Percentiles rank a stretch among this genome's conserved stretches.
Evolutionary conservation across 2,797 vertebrate species (phyloP).

Genomic region (Danionella dracula): DNA sequence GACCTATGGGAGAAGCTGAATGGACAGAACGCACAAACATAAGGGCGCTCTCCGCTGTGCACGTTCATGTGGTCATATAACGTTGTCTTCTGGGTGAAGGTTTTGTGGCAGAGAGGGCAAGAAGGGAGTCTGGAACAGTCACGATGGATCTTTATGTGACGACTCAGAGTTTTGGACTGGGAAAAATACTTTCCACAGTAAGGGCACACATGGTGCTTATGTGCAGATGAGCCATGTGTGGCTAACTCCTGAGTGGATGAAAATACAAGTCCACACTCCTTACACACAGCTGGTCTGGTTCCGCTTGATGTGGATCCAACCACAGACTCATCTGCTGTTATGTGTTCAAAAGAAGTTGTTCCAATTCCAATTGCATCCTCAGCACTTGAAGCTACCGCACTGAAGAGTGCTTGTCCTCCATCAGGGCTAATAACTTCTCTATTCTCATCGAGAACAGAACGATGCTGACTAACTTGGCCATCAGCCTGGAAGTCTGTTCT

Average conservation of each 20-base stretch:
- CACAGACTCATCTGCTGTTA: constrained; percentile 69
- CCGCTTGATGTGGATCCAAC: constrained; percentile 74
- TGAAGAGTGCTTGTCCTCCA: constrained; percentile 49
- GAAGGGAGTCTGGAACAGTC: constrained; percentile 79
- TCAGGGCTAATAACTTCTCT: constrained; percentile 51
- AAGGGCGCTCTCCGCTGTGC: constrained; percentile 87
- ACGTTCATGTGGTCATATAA: constrained; percentile 96
- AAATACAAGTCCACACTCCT: constrained; percentile 84
- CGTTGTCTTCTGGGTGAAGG: constrained; percentile 92
- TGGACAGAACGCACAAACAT: constrained; percentile 88
- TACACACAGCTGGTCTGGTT: constrained; percentile 73
- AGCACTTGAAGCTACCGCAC: constrained; percentile 49
- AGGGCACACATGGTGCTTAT: constrained; percentile 86
- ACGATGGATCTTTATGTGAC: constrained; percentile 89
- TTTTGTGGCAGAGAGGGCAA: constrained; percentile 88
- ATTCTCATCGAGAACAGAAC: constrained; percentile 69
- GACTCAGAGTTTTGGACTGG: constrained; percentile 86
- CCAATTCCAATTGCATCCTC: constrained; percentile 58
- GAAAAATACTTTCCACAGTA: constrained; percentile 93
- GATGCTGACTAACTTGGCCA: constrained; percentile 68
- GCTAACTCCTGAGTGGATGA: constrained; percentile 82
- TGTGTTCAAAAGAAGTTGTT: constrained; percentile 41
- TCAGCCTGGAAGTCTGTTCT: constrained; percentile 60
- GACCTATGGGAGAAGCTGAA: constrained; percentile 94
- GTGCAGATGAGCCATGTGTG: constrained; percentile 80